Evolutionary conservation across 2,797 vertebrate genomes (phyloP).

Genomic region (Paratrypauchen microcephalus): DNA sequence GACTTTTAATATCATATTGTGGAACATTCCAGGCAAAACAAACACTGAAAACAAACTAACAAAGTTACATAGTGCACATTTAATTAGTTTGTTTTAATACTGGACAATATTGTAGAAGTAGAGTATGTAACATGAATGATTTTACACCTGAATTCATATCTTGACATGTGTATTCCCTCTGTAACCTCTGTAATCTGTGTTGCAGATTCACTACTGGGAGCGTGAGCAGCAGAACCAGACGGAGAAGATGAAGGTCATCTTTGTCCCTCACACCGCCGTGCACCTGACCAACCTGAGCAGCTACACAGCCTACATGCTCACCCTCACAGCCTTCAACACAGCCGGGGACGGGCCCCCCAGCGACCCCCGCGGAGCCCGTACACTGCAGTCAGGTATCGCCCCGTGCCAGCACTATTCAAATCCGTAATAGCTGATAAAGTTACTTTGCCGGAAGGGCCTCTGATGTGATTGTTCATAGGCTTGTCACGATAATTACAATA

Average conservation of each 20-base stretch:
- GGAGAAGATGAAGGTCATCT: constrained; percentile 89
- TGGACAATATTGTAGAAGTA: too few relatives aligned
- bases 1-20: too few relatives aligned
- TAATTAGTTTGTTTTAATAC: too few relatives aligned
- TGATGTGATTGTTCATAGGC: too few relatives aligned
- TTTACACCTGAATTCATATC: background rate
- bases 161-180: background rate
- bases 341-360: constrained; percentile 91
- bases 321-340: constrained; percentile 90
- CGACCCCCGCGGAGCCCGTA: constrained; percentile 82
- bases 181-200: constrained; percentile 1
- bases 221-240: constrained; percentile 84
- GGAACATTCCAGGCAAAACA: too few relatives aligned
- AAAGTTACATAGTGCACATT: too few relatives aligned
- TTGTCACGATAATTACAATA: too few relatives aligned
- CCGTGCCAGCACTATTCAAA: too few relatives aligned
- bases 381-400: constrained; percentile 85
- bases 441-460: too few relatives aligned
- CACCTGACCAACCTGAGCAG: constrained; percentile 90
- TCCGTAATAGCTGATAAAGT: too few relatives aligned
- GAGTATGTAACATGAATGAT: too few relatives aligned
- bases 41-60: too few relatives aligned
- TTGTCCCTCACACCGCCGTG: constrained; percentile 84
- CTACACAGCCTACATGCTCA: constrained; percentile 87
- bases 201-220: constrained; percentile 93